Evolutionary conservation across 2,888 invertebrate genomes (phyloP).

Genomic region (Pogonocherus hispidulus): DNA sequence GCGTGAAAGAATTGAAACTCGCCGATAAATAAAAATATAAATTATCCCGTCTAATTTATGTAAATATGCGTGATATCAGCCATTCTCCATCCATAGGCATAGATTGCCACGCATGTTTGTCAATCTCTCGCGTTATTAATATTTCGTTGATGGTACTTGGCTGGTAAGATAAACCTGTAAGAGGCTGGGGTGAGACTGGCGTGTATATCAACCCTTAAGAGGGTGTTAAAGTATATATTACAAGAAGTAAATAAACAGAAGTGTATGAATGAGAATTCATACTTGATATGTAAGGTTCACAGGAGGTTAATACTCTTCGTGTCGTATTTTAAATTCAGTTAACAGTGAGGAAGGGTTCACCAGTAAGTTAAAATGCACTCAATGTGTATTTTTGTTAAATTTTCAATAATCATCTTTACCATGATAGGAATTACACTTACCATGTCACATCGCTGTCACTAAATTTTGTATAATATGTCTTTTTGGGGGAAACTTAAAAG

Average conservation of each 20-base stretch:
- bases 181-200: not conserved
- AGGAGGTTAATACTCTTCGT: too few species aligned
- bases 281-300: not conserved
- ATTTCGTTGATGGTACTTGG: not conserved
- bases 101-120: not conserved
- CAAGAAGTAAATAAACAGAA: not conserved
- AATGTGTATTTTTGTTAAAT: too few species aligned
- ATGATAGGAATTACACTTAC: too few species aligned
- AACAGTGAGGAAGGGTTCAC: too few species aligned
- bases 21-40: not conserved
- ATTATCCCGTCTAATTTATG: not conserved
- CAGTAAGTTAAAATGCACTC: too few species aligned
- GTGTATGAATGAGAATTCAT: not conserved
- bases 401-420: too few species aligned
- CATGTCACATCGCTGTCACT: too few species aligned
- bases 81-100: not conserved
- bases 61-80: not conserved
- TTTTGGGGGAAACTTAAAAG: too few species aligned
- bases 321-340: too few species aligned
- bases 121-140: not conserved
- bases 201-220: not conserved
- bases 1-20: not conserved
- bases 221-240: not conserved
- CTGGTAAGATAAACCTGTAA: not conserved
- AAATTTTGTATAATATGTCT: too few species aligned